These are phyloP conservation scores for Sympetrum striolatum DNA, from an alignment of 2,888 invertebrate species.

Conservation along the genomic window DNA sequence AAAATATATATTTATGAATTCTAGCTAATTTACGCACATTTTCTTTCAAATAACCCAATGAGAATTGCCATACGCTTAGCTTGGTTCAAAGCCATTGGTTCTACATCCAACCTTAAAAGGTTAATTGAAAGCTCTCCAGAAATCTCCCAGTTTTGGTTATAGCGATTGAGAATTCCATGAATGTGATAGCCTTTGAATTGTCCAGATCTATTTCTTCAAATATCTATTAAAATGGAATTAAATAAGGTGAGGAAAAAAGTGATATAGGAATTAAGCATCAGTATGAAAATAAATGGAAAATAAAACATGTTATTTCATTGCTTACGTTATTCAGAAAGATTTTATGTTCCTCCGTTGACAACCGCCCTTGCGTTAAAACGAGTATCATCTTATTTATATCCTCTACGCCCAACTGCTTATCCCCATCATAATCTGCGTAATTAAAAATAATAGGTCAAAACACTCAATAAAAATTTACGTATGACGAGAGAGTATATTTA, in stretches of 20 bases:
- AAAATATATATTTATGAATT: too few species aligned
- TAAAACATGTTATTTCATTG: background rate
- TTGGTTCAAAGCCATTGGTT: too few species aligned
- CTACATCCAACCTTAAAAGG: background rate
- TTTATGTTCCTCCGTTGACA: background rate
- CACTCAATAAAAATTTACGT: too few species aligned
- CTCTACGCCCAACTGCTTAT: background rate
- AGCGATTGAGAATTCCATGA: background rate
- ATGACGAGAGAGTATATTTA: too few species aligned
- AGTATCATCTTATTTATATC: background rate
- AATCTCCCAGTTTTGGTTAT: background rate
- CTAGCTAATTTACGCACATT: too few species aligned
- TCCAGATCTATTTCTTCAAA: background rate
- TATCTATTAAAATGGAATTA: background rate
- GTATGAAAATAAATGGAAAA: too few species aligned
- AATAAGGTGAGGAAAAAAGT: background rate
- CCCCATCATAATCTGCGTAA: background rate
- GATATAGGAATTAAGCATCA: too few species aligned
- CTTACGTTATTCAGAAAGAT: background rate
- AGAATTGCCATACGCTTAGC: too few species aligned
- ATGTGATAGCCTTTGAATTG: background rate
- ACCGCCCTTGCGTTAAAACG: background rate
- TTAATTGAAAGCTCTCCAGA: background rate
- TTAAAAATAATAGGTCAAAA: background rate
- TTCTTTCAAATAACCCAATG: too few species aligned